These are phyloP conservation scores for Epinotia demarniana DNA, from an alignment of 2,888 invertebrate species.

Conservation along the genomic window DNA sequence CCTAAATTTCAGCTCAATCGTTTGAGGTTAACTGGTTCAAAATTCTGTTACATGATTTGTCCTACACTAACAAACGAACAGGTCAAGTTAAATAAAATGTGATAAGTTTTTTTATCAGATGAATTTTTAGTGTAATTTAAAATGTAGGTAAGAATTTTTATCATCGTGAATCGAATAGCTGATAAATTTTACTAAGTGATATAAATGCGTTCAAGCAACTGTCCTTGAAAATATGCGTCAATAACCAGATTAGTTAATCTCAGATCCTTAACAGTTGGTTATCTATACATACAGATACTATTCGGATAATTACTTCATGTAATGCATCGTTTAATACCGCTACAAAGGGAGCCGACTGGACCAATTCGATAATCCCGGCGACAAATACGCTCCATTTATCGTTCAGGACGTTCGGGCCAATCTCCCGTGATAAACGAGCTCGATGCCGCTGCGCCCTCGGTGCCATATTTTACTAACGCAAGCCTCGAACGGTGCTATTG, in stretches of 20 bases:
- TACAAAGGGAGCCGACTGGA: slow-evolving; percentile 35
- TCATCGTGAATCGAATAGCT: neutral
- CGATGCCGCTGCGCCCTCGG: slow-evolving; percentile 48
- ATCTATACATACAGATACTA: neutral
- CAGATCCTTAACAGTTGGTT: neutral
- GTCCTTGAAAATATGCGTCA: neutral
- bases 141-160: neutral
- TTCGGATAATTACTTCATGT: slow-evolving; percentile 23
- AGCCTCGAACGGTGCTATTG: slow-evolving; percentile 47
- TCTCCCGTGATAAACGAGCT: slow-evolving; percentile 55
- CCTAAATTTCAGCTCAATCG: too few species aligned
- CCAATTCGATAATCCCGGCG: slow-evolving; percentile 55
- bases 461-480: slow-evolving; percentile 55
- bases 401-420: slow-evolving; percentile 53
- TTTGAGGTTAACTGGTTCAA: too few species aligned
- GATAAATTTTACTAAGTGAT: neutral
- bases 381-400: slow-evolving; percentile 58
- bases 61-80: too few species aligned
- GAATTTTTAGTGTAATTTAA: neutral
- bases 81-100: too few species aligned
- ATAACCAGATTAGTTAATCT: slow-evolving; percentile 6
- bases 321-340: slow-evolving; percentile 35
- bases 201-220: neutral
- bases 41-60: too few species aligned
- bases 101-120: neutral